A percentile compares a stretch with the other conserved stretches of the same genome.
phyloP scores from a whole-genome alignment of 2,797 vertebrate genomes.

The Acanthis flammea region DNA sequence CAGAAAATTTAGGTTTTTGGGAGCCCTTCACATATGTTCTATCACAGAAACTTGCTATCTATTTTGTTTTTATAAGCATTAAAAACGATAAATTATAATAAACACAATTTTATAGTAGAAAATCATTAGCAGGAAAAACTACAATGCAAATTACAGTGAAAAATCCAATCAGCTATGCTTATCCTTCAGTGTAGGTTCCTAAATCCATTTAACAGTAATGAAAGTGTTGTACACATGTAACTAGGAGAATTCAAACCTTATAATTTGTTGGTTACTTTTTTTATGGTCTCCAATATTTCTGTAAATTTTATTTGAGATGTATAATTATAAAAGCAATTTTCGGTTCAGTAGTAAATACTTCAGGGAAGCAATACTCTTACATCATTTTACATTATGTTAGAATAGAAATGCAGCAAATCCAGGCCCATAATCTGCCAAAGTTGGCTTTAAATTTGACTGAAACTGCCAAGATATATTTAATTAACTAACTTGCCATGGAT shows the following conservation, averaged over 20 bases:
- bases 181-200: neutral
- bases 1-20: neutral
- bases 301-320: neutral
- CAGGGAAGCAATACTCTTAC: neutral
- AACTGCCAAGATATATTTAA: neutral
- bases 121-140: neutral
- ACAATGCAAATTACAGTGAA: neutral
- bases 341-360: neutral
- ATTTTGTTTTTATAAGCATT: neutral
- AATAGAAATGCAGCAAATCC: neutral
- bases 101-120: neutral
- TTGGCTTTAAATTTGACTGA: neutral
- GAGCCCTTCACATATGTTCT: neutral
- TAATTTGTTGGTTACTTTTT: neutral
- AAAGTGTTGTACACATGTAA: neutral
- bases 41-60: neutral
- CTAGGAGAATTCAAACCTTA: neutral
- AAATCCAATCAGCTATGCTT: neutral
- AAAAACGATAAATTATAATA: neutral
- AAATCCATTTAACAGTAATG: neutral
- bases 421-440: neutral
- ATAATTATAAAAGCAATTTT: neutral
- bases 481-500: neutral
- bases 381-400: neutral
- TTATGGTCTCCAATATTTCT: neutral